These are phyloP conservation scores for Chelidonichthys spinosus DNA, from an alignment of 2,797 vertebrate genomes.

Conservation along the genomic window DNA sequence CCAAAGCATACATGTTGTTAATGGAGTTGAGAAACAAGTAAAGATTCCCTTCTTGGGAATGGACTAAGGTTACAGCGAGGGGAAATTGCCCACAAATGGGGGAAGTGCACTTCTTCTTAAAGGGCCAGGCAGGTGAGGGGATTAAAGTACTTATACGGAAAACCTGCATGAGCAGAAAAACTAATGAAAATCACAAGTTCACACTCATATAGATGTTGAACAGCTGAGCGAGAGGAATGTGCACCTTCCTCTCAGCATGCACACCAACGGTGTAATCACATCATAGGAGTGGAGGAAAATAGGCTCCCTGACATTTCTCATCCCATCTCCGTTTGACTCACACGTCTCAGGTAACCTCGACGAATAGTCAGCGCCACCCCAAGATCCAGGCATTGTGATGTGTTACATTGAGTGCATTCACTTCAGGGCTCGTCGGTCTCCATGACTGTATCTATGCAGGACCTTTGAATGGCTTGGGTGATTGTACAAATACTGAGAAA, in stretches of 20 bases:
- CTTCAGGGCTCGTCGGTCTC: not conserved
- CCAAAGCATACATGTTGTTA: not conserved
- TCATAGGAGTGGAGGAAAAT: not conserved
- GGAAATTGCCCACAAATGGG: not conserved
- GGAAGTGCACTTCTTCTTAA: not conserved
- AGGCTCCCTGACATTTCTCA: not conserved
- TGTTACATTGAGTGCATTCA: not conserved
- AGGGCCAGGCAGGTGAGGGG: not conserved
- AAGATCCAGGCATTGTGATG: not conserved
- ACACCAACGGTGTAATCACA: not conserved
- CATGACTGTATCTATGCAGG: not conserved
- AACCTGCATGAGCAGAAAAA: not conserved
- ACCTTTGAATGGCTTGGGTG: slow-evolving; percentile 2
- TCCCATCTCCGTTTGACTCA: too few relatives aligned
- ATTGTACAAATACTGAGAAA: not conserved
- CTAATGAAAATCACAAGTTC: not conserved
- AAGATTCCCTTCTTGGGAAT: not conserved
- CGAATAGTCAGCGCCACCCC: not conserved
- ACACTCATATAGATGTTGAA: too few relatives aligned
- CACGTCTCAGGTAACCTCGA: too few relatives aligned
- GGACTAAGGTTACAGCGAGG: not conserved
- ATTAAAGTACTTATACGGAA: not conserved
- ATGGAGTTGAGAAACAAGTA: not conserved
- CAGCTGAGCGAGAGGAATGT: too few relatives aligned
- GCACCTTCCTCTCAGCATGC: not conserved